A percentile compares a stretch with the other conserved stretches of the same genome.
Evolutionary conservation across 2,888 invertebrate species (phyloP).

Genomic region (Conops quadrifasciatus): DNA sequence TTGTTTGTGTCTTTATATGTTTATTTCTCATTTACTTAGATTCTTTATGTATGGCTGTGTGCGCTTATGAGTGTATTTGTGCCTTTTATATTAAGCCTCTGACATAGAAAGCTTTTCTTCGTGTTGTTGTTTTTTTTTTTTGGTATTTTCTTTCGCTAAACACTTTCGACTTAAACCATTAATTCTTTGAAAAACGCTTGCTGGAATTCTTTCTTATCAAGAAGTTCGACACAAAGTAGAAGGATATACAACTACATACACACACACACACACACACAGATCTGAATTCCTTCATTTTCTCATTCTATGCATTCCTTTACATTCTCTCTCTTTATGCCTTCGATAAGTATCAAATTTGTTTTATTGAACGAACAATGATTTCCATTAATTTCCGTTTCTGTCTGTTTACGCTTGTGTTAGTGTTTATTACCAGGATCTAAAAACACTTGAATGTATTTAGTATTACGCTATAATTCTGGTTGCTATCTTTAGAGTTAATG

Average conservation of each 20-base stretch:
- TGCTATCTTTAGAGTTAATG: too few species aligned
- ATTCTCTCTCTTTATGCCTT: conserved; percentile 1
- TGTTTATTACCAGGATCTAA: conserved; percentile 24
- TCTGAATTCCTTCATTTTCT: neutral
- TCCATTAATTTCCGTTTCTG: conserved; percentile 48
- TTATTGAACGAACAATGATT: conserved; percentile 59
- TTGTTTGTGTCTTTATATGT: too few species aligned
- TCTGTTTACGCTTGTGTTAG: conserved; percentile 9
- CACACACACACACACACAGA: neutral
- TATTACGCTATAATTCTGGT: too few species aligned
- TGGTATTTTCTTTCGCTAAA: conserved; percentile 49
- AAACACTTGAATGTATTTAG: neutral
- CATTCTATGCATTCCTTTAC: too few species aligned
- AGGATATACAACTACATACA: neutral
- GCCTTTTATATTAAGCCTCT: conserved; percentile 11
- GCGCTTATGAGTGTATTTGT: neutral
- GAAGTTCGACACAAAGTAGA: too few species aligned
- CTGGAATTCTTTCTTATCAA: neutral
- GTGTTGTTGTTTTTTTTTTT: too few species aligned
- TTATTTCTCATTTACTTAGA: too few species aligned
- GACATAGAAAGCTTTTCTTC: neutral
- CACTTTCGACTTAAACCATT: conserved; percentile 62
- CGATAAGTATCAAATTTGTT: conserved; percentile 61
- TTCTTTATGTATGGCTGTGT: too few species aligned
- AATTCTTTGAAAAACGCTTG: conserved; percentile 54